Base-by-base conservation (phyloP, 2,797 vertebrate genomes). In the Lutjanus argentimaculatus region DNA sequence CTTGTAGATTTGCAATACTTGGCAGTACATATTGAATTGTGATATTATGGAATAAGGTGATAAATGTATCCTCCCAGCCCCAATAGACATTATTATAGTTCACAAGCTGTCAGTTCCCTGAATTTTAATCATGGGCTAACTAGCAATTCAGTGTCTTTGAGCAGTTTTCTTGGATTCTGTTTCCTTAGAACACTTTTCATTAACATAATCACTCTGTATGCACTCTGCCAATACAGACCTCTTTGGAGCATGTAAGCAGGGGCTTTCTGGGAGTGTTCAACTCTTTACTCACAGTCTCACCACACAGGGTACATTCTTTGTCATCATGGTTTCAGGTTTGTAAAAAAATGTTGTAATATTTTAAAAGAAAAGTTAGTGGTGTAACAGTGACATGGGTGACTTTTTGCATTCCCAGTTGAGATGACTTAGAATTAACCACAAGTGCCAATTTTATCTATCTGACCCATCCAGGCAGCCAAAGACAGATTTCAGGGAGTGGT, bases 401-500 rank as follows among this genome's bases (percentile, higher is more conserved):
- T 67, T 49, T 30, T 30, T 2, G 25, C 25, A 30, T 30, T 30
- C 4, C 25, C 25, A 30, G 7, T 66, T 70, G 13, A 67, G 48
- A 49, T 36, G 13, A 80, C 66, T 85, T 70, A 75, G 59, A 87
- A 74, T 79, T 40, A 75, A 71, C 16, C 51, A n/a, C 4, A 74
- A 22, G 61, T 45, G 66, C 45, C n/a, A 25, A 8, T 74, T 85
- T 82, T 83, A 76, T 90, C 61, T 48, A 30, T 87, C 82, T 80
- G 70, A 83, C 64, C 63, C 55, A 22, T 80, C 58, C 67, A 72
- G 55, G 72, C 13, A 70, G 72, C 73, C 73, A 66, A 73, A 80
- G 42, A 63, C 67, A 73, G 45, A 78, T 83, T 80, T 65, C 25
- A 67, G 80, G 77, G 88, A 89, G 82, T 70, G 78, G 85, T 79